Base-by-base conservation (phyloP, 2,797 vertebrate species). In the Poeciliopsis paucimaculata region DNA sequence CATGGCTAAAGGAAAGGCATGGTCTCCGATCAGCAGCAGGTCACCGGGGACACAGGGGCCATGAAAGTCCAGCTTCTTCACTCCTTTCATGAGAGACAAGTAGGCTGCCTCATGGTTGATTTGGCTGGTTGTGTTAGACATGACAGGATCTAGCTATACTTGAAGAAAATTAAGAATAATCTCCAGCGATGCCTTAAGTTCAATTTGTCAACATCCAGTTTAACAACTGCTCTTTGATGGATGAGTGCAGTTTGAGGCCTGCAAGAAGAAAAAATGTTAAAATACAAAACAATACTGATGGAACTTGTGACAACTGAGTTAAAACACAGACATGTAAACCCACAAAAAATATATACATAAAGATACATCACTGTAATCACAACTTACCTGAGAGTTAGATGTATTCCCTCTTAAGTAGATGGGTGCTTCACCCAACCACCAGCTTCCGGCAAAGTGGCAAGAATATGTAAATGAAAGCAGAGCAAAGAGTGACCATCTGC, bases 1-100 rank as follows among this genome's bases (percentile, higher is more conserved):
- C 90, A 93, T 90, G 31, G 26, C 93, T 62, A 97, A 91, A 0
- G 96, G 96, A 87, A 97, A 96, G 73, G 96, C 90, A 0, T 95
- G 80, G 72, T 96, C 93, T 60, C 96, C 96, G 0, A 53, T 95
- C 26, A 97, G 93, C 0, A 97, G 81, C 76, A 97, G 92, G 71
- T 96, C 91, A 51, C 95, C 86, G n/a, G 95, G 96, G 18, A 90
- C 13, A 15, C 1, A 6, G 0, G 7, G 11, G 1, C 75, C 77
- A 0, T 71, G 64, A 7, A 96, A 41, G 79, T 97, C 87, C 86
- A 97, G 90, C 60, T 92, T 89, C n/a, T 15, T 82, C 49, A 97
- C 36, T 23, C 94, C 95, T 39, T 70, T 76, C 92, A 95, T 94
- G 41, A 97, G 86, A 7, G 86, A 82, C 28, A 81, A 5, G 6